Base-by-base conservation (phyloP, 2,888 invertebrate species). In the Sinhomidia bicolor region DNA sequence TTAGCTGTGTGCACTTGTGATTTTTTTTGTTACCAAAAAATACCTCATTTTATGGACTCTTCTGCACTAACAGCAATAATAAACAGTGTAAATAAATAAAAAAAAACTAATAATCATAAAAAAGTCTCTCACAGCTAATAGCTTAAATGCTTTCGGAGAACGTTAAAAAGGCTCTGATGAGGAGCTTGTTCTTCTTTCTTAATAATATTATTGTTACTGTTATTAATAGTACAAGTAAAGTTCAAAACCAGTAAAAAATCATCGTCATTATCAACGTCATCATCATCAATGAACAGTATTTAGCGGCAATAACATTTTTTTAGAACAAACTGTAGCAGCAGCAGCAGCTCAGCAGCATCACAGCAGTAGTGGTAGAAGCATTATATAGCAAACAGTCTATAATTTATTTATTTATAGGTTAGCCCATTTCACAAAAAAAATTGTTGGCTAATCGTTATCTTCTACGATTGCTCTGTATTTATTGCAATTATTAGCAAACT, bases 401-500 rank as follows among this genome's bases (percentile, higher is more conserved):
- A 76, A 32, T 54, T 29, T 32, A 86, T 65, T 78, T 88, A 81
- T 85, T 89, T 89, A 80, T 85, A 80, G 84, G 85, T 80, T 89
- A 81, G 89, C 85, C 89, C 84, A 89, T 84, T 89, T 89, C 89
- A 80, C 85, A 85, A 89, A 89, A 87, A 88, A 84, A 71, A 17
- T 47, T 74, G 85, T 89, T 89, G 85, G 89, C 89, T 89, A 89
- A 89, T 89, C 89, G 85, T 82, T 85, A 89, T n/a, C n/a, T n/a
- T 89, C 85, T 85, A 57, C 80, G 81, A 89, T 89, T 85, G 82
- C 78, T 89, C 83, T 82, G 51, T 81, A 81, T 89, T 89, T 89
- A 89, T 84, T 80, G 20, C 81, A 82, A 71, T 89, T 89, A 88
- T 84, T 84, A 83, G 60, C 71, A 88, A 41, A 85, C 54, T 41